phyloP scores from a whole-genome alignment of 2,888 invertebrate species.

The Xestia c-nigrum region DNA sequence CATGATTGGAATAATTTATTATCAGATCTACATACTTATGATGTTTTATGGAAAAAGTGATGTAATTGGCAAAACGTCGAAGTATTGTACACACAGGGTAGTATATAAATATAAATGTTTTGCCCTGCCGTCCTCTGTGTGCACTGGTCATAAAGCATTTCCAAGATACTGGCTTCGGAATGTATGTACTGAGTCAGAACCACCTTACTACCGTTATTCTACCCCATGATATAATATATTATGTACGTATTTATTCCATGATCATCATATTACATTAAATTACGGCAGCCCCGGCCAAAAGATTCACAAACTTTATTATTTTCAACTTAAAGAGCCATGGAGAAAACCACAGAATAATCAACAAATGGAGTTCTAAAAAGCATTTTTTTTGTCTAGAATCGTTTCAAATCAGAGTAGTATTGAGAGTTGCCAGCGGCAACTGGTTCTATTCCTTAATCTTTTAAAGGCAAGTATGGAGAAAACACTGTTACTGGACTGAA shows the following conservation, averaged over 20 bases:
- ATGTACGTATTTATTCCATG: neutral
- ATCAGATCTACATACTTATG: conserved; percentile 1
- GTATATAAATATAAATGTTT: too few species aligned
- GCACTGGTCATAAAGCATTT: too few species aligned
- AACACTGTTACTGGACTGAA: neutral
- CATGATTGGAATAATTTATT: conserved; percentile 45
- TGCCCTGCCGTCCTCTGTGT: too few species aligned
- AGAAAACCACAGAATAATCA: conserved; percentile 21
- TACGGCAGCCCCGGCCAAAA: neutral
- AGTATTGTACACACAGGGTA: too few species aligned
- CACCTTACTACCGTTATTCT: neutral
- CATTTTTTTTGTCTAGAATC: neutral
- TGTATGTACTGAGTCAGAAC: too few species aligned
- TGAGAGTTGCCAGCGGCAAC: neutral
- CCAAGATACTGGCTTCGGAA: too few species aligned
- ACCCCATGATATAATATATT: too few species aligned
- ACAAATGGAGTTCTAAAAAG: conserved; percentile 13
- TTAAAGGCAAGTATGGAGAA: neutral
- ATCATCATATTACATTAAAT: neutral
- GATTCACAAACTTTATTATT: neutral
- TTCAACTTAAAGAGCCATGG: neutral
- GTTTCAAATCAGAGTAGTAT: neutral
- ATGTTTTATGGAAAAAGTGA: neutral
- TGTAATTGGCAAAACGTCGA: neutral
- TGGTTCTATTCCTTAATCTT: neutral